Percentiles rank a stretch among this genome's conserved stretches.
phyloP scores from a whole-genome alignment of 1,140 invertebrate species.

The Drosophila sproati region DNA sequence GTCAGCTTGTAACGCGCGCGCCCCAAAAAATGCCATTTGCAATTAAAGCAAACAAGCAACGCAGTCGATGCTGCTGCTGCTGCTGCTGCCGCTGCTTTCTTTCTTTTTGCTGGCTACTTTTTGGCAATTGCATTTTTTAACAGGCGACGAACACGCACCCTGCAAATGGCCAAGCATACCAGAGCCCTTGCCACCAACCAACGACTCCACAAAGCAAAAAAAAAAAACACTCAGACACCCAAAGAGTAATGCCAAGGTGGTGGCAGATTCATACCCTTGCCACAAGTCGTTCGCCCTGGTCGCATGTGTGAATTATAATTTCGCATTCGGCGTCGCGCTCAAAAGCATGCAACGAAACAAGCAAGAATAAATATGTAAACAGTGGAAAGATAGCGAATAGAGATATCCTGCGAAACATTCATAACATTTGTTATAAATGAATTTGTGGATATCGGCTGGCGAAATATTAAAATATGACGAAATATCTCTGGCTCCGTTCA shows the following conservation, averaged over 20 bases:
- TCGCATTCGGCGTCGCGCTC: constrained; percentile 71
- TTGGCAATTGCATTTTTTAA: constrained; percentile 83
- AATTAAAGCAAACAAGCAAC: constrained; percentile 82
- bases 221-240: constrained; percentile 15
- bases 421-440: too few relatives aligned
- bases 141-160: constrained; percentile 44
- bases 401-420: constrained; percentile 8
- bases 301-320: constrained; percentile 83
- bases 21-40: constrained; percentile 76
- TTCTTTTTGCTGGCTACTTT: constrained; percentile 73
- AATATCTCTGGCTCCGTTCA: too few relatives aligned
- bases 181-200: neutral
- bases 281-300: constrained; percentile 41
- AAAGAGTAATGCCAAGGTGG: constrained; percentile 7
- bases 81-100: constrained; percentile 35
- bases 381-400: neutral
- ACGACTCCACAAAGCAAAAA: neutral
- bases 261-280: neutral
- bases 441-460: too few relatives aligned
- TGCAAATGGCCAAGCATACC: constrained; percentile 61
- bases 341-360: constrained; percentile 71
- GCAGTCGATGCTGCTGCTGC: constrained; percentile 44
- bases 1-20: constrained; percentile 63
- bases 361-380: constrained; percentile 18
- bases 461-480: neutral